Conservation (phyloP, 2,797 vertebrate species). For the Channa striata region DNA sequence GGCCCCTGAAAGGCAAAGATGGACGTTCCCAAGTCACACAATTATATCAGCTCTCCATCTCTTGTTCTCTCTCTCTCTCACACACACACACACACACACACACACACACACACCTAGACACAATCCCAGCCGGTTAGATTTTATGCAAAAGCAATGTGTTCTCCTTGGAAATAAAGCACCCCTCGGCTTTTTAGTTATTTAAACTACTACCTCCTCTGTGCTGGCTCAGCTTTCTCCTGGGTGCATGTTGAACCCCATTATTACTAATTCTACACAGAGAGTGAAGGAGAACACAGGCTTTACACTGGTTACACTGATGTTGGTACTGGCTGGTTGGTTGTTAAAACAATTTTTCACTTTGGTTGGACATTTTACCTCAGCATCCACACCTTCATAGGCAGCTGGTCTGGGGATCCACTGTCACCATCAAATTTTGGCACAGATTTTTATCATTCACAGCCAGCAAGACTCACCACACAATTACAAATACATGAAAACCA, state of each 20-base stretch:
- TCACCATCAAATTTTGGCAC: constrained; percentile 3
- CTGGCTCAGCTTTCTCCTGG: constrained; percentile 71
- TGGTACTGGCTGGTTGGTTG: constrained; percentile 60
- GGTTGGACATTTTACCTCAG: constrained; percentile 56
- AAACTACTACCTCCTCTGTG: constrained; percentile 70
- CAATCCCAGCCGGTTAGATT: constrained; percentile 66
- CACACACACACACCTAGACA: constrained; percentile 41
- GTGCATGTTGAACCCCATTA: constrained; percentile 65
- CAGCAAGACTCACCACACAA: neutral
- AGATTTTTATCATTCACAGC: neutral
- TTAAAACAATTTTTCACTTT: constrained; percentile 63
- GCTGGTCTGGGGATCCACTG: constrained; percentile 35
- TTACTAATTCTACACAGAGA: constrained; percentile 70
- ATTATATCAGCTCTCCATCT: constrained; percentile 82
- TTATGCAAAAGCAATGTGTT: constrained; percentile 77
- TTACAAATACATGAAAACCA: neutral
- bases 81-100: constrained; percentile 20
- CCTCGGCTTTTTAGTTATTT: constrained; percentile 77
- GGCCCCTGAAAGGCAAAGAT: constrained; percentile 90
- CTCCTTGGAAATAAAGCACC: constrained; percentile 73
- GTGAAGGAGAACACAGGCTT: constrained; percentile 60
- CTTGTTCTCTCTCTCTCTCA: constrained; percentile 27
- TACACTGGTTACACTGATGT: constrained; percentile 56
- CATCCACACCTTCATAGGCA: constrained; percentile 24
- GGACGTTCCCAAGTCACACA: constrained; percentile 88